Evolutionary conservation across 2,797 vertebrate species (phyloP).

Genomic region (Enoplosus armatus): DNA sequence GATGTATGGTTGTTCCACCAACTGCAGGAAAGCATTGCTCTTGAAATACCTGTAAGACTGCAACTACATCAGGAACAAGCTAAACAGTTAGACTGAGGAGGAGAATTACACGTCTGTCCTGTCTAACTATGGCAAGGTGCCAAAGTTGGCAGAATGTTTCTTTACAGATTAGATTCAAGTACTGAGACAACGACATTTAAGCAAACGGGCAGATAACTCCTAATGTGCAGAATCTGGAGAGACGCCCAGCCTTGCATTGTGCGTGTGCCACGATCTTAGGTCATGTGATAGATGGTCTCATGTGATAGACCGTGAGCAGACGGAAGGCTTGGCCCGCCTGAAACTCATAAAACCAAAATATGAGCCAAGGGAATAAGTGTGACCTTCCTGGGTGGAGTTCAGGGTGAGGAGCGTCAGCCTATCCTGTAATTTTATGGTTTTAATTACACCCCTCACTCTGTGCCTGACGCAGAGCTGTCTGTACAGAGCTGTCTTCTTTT

Average conservation of each 20-base stretch:
- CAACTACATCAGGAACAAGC: not conserved
- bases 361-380: slow-evolving; percentile 3
- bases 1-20: not conserved
- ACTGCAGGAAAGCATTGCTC: not conserved
- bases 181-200: too few species aligned
- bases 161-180: not conserved
- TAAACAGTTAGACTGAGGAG: not conserved
- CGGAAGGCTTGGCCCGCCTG: not conserved
- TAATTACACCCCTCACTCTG: slow-evolving; percentile 50
- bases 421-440: slow-evolving; percentile 62
- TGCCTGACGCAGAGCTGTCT: slow-evolving; percentile 14
- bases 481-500: not conserved
- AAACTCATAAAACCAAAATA: slow-evolving; percentile 33
- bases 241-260: too few species aligned
- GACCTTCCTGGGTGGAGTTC: slow-evolving; percentile 57
- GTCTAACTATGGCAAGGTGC: not conserved
- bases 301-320: not conserved
- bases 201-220: too few species aligned
- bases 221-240: too few species aligned
- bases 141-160: not conserved
- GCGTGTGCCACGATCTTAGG: too few species aligned
- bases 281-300: not conserved
- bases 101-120: not conserved
- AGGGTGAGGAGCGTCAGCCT: slow-evolving; percentile 15
- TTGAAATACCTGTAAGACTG: not conserved